Evolutionary conservation across 2,888 invertebrate species (phyloP).

Genomic region (Operophtera brumata): DNA sequence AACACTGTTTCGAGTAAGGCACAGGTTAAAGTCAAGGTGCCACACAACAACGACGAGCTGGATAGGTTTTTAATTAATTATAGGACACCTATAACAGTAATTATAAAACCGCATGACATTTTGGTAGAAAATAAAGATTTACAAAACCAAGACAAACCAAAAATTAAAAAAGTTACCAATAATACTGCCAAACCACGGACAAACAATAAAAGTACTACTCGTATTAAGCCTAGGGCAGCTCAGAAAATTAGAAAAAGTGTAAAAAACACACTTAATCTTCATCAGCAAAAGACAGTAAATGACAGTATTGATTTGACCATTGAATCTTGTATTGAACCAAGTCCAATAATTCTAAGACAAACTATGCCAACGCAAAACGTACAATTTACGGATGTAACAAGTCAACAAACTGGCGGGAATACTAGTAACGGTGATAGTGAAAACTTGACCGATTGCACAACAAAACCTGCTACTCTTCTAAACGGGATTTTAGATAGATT

Average conservation of each 20-base stretch:
- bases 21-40: background rate
- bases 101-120: background rate
- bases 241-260: background rate
- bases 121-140: background rate
- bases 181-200: background rate
- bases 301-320: background rate
- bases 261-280: background rate
- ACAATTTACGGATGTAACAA: background rate
- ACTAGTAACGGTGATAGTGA: background rate
- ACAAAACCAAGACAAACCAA: background rate
- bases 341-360: background rate
- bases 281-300: background rate
- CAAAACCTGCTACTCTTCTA: background rate
- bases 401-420: background rate
- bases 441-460: background rate
- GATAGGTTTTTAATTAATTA: no score
- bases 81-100: background rate
- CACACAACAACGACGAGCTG: background rate
- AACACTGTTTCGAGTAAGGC: background rate
- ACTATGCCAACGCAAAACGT: background rate
- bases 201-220: background rate
- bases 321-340: background rate
- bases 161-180: background rate
- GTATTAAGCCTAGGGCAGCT: background rate
- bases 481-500: constrained; percentile 9